Conservation (phyloP, 37 sponge, comb jelly and placozoan species). For the Agelas oroides region DNA sequence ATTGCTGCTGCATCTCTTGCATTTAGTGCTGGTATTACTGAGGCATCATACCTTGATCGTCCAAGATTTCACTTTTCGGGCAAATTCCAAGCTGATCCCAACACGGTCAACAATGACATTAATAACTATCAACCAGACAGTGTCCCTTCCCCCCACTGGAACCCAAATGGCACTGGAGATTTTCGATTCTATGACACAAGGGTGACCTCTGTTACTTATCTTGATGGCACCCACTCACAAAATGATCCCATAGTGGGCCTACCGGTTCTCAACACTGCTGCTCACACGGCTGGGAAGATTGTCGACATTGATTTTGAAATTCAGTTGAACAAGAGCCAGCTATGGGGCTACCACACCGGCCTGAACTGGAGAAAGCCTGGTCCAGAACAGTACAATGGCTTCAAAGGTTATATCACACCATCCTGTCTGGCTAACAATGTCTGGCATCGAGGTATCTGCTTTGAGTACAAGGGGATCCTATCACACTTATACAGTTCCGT, state of each 20-base stretch:
- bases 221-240: no score
- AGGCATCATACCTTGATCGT: constrained; percentile 27
- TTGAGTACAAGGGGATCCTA: no score
- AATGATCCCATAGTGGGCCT: not conserved
- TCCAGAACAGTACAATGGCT: not conserved
- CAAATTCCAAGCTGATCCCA: constrained; percentile 41
- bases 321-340: not conserved
- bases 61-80: constrained; percentile 52
- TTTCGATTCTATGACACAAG: no score
- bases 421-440: not conserved
- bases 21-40: no score
- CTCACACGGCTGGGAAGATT: not conserved
- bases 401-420: constrained; percentile 11
- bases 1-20: no score
- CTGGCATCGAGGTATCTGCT: not conserved
- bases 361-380: not conserved
- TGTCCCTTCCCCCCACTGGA: no score
- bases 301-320: not conserved
- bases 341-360: not conserved
- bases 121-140: not conserved
- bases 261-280: not conserved
- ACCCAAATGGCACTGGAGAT: no score
- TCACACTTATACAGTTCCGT: not conserved
- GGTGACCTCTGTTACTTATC: no score
- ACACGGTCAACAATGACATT: constrained; percentile 29